phyloP scores from a whole-genome alignment of 1,140 invertebrate genomes.

The Scylla paramamosain region DNA sequence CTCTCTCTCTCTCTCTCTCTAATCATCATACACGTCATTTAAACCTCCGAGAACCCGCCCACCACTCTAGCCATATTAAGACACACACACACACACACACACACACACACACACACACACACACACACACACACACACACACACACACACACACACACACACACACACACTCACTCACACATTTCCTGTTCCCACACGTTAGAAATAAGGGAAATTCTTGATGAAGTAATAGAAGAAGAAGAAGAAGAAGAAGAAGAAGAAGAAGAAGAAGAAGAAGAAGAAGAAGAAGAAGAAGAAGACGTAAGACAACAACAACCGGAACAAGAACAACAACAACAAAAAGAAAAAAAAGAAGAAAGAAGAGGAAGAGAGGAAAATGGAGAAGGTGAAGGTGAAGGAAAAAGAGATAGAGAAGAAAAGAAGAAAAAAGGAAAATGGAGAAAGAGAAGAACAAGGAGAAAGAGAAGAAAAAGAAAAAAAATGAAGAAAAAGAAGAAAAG shows the following conservation, averaged over 20 bases:
- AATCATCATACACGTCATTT: no score
- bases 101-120: slow-evolving; percentile 41
- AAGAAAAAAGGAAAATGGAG: neutral
- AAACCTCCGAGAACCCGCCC: no score
- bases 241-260: neutral
- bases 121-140: slow-evolving; percentile 26
- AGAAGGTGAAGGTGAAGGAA: neutral
- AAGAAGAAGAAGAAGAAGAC: neutral
- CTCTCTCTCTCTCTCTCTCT: no score
- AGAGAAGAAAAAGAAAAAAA: neutral
- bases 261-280: neutral
- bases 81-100: neutral
- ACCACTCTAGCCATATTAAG: no score
- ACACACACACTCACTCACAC: slow-evolving; percentile 32
- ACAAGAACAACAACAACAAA: neutral
- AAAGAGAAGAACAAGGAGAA: neutral
- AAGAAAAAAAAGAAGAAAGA: neutral
- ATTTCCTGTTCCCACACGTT: neutral
- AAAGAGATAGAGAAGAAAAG: neutral
- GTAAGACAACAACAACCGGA: neutral
- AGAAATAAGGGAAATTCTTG: no score
- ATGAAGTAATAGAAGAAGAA: neutral
- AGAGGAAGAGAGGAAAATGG: neutral
- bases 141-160: slow-evolving; percentile 39
- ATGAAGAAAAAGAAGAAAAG: neutral